Evolutionary conservation across 2,797 vertebrate species (phyloP).

Genomic region (Rhyacichthys aspro): DNA sequence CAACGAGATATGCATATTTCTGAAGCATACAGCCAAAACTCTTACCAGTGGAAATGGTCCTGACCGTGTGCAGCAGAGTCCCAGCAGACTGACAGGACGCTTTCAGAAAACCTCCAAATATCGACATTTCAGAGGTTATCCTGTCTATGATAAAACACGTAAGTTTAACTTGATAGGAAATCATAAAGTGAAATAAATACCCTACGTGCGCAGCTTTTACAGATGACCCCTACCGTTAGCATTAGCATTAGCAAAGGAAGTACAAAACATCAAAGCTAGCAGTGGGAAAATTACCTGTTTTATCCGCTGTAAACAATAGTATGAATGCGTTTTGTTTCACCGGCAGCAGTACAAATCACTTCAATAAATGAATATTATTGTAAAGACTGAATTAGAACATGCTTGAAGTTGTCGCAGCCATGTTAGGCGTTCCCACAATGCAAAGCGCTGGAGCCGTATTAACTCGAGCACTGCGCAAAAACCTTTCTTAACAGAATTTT

Average conservation of each 20-base stretch:
- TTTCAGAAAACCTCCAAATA: constrained; percentile 62
- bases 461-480: constrained; percentile 14
- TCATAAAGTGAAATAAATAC: no score
- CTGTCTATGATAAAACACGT: constrained; percentile 1
- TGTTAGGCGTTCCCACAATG: constrained; percentile 70
- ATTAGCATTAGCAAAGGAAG: constrained; percentile 14
- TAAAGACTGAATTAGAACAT: constrained; percentile 27
- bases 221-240: constrained; percentile 55
- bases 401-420: constrained; percentile 39
- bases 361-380: accelerated
- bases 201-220: neutral
- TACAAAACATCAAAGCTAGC: neutral
- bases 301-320: neutral
- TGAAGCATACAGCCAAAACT: no score
- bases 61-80: constrained; percentile 51
- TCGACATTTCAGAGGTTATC: constrained; percentile 60
- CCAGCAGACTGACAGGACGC: constrained; percentile 65
- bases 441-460: constrained; percentile 54
- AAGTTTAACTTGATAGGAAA: neutral
- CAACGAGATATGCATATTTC: no score
- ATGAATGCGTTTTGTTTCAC: neutral
- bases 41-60: constrained; percentile 70
- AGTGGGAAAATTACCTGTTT: constrained; percentile 30
- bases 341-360: neutral
- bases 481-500: neutral